Evolutionary conservation across 2,113 vertebrate genomes (phyloP).

Genomic region (Dasypus novemcinctus): DNA sequence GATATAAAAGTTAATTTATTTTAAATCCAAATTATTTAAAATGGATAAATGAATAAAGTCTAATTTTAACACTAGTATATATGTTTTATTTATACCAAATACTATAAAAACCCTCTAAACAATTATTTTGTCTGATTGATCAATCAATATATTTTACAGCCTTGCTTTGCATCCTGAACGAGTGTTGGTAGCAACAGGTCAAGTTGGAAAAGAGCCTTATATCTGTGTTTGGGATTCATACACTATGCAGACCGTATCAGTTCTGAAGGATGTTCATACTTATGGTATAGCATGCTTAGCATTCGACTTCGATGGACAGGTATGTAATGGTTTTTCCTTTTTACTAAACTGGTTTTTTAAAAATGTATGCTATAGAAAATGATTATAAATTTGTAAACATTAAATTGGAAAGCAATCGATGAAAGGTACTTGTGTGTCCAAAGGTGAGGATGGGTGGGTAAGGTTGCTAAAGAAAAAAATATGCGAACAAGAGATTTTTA

Average conservation of each 20-base stretch:
- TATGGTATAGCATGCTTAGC: constrained; percentile 97
- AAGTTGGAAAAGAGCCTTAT: constrained; percentile 98
- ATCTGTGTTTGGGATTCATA: constrained; percentile 99
- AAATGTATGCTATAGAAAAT: constrained; percentile 32
- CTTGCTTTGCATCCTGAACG: constrained; percentile 97
- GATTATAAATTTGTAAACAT: constrained; percentile 27
- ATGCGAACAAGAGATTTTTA: neutral
- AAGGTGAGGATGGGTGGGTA: neutral
- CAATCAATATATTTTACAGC: constrained; percentile 82
- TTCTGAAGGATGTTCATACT: constrained; percentile 96
- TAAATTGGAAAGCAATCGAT: neutral
- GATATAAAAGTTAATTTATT: constrained; percentile 24
- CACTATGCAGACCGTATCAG: constrained; percentile 94
- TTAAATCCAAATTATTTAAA: constrained; percentile 54
- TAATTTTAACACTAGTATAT: constrained; percentile 21
- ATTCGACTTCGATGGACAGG: constrained; percentile 97
- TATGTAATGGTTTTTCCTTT: constrained; percentile 79
- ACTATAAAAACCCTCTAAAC: neutral
- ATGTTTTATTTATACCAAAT: neutral
- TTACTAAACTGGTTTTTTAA: constrained; percentile 45
- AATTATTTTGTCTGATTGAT: neutral
- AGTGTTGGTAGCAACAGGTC: constrained; percentile 97
- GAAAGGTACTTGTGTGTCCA: constrained; percentile 51
- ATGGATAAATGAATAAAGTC: neutral
- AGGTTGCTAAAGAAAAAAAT: neutral